Percentiles rank a stretch among this genome's conserved stretches.
Conservation (phyloP, 2,113 vertebrate species). For the Protobothrops flavoviridis region DNA sequence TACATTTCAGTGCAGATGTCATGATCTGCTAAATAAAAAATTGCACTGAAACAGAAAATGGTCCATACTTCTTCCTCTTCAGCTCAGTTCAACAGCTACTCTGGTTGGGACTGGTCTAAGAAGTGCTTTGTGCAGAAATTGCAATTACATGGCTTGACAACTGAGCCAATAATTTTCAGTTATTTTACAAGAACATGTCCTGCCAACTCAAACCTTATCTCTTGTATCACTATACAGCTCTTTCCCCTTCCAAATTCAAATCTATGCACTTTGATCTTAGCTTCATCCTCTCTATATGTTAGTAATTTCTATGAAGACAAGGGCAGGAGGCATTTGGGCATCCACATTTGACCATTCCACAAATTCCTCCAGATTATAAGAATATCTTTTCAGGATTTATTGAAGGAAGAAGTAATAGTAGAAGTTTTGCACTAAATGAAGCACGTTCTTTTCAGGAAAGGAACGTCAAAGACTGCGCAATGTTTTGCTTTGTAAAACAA, state of each 20-base stretch:
- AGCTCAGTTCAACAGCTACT: neutral
- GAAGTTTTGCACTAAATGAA: neutral
- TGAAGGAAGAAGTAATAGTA: neutral
- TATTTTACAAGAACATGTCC: neutral
- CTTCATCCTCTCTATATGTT: neutral
- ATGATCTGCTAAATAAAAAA: neutral
- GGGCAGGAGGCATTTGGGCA: neutral
- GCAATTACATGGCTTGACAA: neutral
- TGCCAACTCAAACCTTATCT: neutral
- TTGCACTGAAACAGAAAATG: neutral
- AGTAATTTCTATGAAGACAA: neutral
- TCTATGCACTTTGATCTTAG: neutral
- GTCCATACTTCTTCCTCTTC: neutral
- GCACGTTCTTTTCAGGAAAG: neutral
- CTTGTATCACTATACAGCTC: neutral
- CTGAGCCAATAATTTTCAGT: neutral
- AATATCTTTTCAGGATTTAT: neutral
- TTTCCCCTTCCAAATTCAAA: neutral
- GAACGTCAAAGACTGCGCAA: neutral
- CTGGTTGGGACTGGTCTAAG: neutral
- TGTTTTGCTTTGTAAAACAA: neutral
- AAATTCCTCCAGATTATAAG: neutral
- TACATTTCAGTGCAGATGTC: neutral
- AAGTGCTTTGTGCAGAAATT: neutral
- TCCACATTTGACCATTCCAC: neutral